A percentile compares a stretch with the other conserved stretches of the same genome.
Conservation (phyloP, 1,140 invertebrate genomes). For the Pseudoatta argentina region DNA sequence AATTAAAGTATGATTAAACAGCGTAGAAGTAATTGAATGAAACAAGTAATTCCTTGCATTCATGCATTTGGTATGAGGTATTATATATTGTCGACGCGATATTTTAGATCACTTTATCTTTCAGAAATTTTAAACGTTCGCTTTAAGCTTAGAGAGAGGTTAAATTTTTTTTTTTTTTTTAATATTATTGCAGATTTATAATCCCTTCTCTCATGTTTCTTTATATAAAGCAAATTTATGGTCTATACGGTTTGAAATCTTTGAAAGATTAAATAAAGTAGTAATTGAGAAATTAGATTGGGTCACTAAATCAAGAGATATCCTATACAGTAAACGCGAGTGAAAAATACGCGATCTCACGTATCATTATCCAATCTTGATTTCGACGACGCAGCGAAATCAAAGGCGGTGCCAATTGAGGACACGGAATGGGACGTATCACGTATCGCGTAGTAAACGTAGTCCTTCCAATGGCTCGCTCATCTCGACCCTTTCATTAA, state of each 20-base stretch:
- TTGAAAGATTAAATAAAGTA: neutral
- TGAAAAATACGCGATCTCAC: conserved; percentile 46
- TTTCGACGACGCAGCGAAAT: conserved; percentile 55
- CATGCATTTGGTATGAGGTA: neutral
- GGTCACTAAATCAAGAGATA: neutral
- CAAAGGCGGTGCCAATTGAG: conserved; percentile 44
- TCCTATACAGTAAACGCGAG: neutral
- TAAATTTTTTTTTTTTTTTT: neutral
- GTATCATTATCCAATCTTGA: conserved; percentile 37
- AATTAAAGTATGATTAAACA: conserved; percentile 80
- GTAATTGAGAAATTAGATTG: conserved; percentile 12
- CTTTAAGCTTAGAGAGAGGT: neutral
- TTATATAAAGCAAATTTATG: neutral
- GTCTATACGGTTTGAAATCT: neutral
- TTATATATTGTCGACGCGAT: neutral
- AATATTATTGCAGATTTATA: neutral
- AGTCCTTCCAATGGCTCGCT: conserved; percentile 8
- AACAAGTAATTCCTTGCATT: conserved; percentile 68
- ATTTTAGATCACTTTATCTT: neutral
- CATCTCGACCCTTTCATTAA: conserved; percentile 35
- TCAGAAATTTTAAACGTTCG: neutral
- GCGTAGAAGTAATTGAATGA: conserved; percentile 65
- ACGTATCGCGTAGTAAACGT: conserved; percentile 22
- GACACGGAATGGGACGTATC: conserved; percentile 32
- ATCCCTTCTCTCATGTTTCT: neutral